Evolutionary conservation across 2,888 invertebrate species (phyloP).

Genomic region (Argynnis bischoffii): DNA sequence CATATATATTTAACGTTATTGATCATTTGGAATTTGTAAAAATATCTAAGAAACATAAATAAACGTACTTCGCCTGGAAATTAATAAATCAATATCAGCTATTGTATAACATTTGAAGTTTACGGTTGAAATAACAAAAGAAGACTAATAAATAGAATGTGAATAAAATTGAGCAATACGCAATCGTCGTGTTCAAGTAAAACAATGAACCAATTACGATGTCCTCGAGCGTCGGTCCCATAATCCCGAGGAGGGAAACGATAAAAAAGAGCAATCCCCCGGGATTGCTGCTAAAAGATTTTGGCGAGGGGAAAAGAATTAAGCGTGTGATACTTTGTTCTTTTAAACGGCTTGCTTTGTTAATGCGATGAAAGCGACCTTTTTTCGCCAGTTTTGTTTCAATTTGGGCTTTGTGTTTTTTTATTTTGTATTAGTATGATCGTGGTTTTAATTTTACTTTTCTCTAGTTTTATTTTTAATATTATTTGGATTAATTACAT

Average conservation of each 20-base stretch:
- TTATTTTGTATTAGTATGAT: not conserved
- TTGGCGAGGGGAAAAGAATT: constrained; percentile 63
- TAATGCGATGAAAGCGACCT: constrained; percentile 34
- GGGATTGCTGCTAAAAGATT: constrained; percentile 73
- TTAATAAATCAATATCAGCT: too few species aligned
- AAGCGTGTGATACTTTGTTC: constrained; percentile 73
- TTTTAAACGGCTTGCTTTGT: constrained; percentile 58
- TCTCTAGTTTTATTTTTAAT: too few species aligned
- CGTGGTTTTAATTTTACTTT: not conserved
- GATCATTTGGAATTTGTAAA: too few species aligned
- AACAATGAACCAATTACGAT: constrained; percentile 75
- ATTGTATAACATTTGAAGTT: too few species aligned
- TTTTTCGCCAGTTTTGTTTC: constrained; percentile 8
- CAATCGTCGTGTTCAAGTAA: constrained; percentile 51
- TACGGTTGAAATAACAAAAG: not conserved
- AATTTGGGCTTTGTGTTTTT: not conserved
- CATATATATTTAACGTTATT: too few species aligned
- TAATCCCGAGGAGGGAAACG: constrained; percentile 52
- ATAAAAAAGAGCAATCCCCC: constrained; percentile 68
- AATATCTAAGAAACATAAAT: too few species aligned
- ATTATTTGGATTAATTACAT: too few species aligned
- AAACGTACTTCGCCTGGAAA: too few species aligned
- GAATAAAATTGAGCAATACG: constrained; percentile 43
- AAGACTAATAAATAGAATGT: constrained; percentile 14
- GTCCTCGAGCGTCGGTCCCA: constrained; percentile 39